phyloP scores from a whole-genome alignment of 2,888 invertebrate genomes.

The Coecobrya sp. region DNA sequence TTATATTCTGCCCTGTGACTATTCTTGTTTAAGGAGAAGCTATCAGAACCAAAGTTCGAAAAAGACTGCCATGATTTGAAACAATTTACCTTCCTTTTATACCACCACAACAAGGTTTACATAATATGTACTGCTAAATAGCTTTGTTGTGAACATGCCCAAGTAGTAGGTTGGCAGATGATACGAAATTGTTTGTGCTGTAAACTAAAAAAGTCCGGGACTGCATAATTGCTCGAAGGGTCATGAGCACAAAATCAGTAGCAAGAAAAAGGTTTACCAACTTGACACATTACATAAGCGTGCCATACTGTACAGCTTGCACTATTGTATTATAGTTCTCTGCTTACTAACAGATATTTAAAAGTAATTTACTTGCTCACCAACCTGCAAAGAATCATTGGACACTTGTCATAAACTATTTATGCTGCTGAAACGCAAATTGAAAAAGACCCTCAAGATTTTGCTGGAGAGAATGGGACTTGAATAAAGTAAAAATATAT shows the following conservation, averaged over 20 bases:
- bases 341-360: constrained; percentile 61
- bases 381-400: neutral
- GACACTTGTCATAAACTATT: constrained; percentile 60
- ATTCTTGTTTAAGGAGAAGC: neutral
- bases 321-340: neutral
- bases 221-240: constrained; percentile 1
- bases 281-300: neutral
- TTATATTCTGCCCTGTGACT: neutral
- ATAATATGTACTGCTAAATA: neutral
- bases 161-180: neutral
- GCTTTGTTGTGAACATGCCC: neutral
- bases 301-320: neutral
- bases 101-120: neutral
- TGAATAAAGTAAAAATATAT: neutral
- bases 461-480: neutral
- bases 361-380: constrained; percentile 66
- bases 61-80: neutral
- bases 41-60: neutral
- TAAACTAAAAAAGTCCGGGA: neutral
- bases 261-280: constrained; percentile 2
- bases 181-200: neutral
- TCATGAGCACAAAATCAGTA: neutral
- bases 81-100: constrained; percentile 6
- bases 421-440: too few species aligned
- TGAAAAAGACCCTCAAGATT: constrained; percentile 39